Percentiles rank a stretch among this genome's conserved stretches.
phyloP scores from a whole-genome alignment of 2,113 vertebrate genomes.

The Paradoxurus hermaphroditus region DNA sequence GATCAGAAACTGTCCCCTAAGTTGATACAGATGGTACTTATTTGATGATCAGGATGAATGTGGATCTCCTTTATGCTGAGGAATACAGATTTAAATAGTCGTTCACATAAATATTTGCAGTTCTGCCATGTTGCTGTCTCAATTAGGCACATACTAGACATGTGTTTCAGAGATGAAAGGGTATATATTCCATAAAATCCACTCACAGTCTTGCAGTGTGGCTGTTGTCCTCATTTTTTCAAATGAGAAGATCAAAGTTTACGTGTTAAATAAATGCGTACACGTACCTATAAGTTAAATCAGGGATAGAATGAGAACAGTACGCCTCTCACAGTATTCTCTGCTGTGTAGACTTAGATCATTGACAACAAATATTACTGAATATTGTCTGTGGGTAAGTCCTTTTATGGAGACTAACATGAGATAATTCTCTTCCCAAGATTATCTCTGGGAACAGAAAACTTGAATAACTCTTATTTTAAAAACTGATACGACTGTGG shows the following conservation, averaged over 20 bases:
- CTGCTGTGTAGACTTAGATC: neutral
- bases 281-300: neutral
- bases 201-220: neutral
- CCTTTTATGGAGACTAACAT: conserved; percentile 1
- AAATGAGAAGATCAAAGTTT: conserved; percentile 41
- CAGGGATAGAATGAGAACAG: neutral
- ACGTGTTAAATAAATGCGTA: neutral
- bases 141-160: neutral
- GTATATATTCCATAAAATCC: neutral
- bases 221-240: neutral
- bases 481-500: neutral
- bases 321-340: neutral
- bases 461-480: neutral
- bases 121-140: neutral
- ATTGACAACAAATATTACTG: neutral
- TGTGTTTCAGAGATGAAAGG: neutral
- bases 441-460: conserved; percentile 12
- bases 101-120: neutral
- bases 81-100: conserved; percentile 16
- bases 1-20: conserved; percentile 9
- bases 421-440: conserved; percentile 21
- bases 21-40: neutral
- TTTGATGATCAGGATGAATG: neutral
- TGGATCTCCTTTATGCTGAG: neutral
- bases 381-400: neutral